These are phyloP conservation scores for Ptiloglossa arizonensis DNA, from an alignment of 1,140 invertebrate species.

Conservation along the genomic window DNA sequence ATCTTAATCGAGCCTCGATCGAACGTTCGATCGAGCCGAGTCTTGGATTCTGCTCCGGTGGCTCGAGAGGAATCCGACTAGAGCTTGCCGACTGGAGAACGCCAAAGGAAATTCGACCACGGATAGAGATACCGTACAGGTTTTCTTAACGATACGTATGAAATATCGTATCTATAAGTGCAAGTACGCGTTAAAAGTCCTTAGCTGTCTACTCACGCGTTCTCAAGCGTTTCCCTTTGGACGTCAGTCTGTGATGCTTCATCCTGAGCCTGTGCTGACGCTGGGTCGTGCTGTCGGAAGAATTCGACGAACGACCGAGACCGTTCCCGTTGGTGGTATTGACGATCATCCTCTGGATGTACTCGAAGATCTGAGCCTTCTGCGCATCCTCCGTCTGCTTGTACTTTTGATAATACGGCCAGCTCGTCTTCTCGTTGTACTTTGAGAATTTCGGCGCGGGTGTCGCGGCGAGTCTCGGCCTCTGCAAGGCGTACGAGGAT, in stretches of 20 bases:
- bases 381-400: constrained; percentile 65
- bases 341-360: constrained; percentile 73
- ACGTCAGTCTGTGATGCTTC: constrained; percentile 75
- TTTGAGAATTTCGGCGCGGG: constrained; percentile 47
- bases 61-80: neutral
- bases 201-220: constrained; percentile 77
- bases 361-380: constrained; percentile 74
- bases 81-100: too few species aligned
- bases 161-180: too few species aligned
- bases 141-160: too few species aligned
- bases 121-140: too few species aligned
- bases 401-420: constrained; percentile 70
- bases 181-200: too few species aligned
- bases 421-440: constrained; percentile 34
- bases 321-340: constrained; percentile 65
- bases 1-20: neutral
- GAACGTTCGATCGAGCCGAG: neutral
- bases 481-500: constrained; percentile 83
- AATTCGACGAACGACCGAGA: constrained; percentile 50
- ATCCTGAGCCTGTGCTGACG: constrained; percentile 74
- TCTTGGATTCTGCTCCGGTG: neutral
- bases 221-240: constrained; percentile 75
- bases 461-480: constrained; percentile 77
- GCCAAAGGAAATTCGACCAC: too few species aligned
- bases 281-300: constrained; percentile 59